Evolutionary conservation across 2,888 invertebrate species (phyloP).

Genomic region (Synergus japonicus): DNA sequence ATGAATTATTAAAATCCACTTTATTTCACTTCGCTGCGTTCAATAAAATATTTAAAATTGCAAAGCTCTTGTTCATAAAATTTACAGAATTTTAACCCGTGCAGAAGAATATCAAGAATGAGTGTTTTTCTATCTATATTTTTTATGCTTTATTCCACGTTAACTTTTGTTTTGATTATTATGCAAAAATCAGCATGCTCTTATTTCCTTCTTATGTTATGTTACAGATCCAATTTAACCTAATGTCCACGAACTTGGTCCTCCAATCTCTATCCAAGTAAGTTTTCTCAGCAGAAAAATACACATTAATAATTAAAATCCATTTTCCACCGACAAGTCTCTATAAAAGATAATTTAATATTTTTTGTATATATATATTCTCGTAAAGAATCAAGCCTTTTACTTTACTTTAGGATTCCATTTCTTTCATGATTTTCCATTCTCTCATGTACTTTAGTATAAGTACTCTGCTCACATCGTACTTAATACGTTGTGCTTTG

Average conservation of each 20-base stretch:
- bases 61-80: too few relatives aligned
- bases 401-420: background rate
- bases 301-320: too few relatives aligned
- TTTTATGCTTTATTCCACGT: too few relatives aligned
- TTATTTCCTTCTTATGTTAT: constrained; percentile 6
- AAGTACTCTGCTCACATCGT: background rate
- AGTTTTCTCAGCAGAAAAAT: background rate
- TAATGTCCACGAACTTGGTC: constrained; percentile 12
- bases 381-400: background rate
- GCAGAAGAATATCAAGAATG: too few relatives aligned
- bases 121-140: too few relatives aligned
- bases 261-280: constrained; percentile 4
- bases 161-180: background rate
- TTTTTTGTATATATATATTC: background rate
- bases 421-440: background rate
- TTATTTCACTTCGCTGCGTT: background rate
- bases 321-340: too few relatives aligned
- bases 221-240: constrained; percentile 11
- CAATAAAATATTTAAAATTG: too few relatives aligned
- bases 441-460: background rate
- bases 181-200: background rate
- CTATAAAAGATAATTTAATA: too few relatives aligned
- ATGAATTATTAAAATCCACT: constrained; percentile 22
- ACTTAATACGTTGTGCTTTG: constrained; percentile 14
- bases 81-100: too few relatives aligned